phyloP scores from a whole-genome alignment of 2,113 vertebrate species.

The Amphilophus citrinellus region DNA sequence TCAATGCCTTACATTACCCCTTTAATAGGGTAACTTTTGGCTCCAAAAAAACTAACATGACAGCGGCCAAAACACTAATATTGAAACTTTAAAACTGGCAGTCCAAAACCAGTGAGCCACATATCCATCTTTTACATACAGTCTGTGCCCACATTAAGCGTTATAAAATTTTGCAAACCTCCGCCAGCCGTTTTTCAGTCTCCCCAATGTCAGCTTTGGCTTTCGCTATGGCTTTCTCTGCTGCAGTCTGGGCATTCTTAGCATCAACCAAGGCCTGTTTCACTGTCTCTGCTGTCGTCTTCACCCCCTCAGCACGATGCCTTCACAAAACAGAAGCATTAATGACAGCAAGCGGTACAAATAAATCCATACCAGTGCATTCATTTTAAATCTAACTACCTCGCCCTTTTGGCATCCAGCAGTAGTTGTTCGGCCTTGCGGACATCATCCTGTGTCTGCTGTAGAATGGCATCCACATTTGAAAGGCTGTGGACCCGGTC shows the following conservation, averaged over 20 bases:
- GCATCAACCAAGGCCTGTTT: constrained; percentile 88
- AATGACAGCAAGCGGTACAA: not conserved
- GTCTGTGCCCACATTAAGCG: not conserved
- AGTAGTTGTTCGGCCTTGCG: constrained; percentile 88
- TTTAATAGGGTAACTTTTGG: not conserved
- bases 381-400: constrained; percentile 72
- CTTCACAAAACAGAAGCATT: constrained; percentile 67
- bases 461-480: constrained; percentile 92
- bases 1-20: not conserved
- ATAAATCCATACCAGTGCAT: not conserved
- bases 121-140: not conserved
- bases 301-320: constrained; percentile 87
- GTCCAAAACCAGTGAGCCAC: not conserved
- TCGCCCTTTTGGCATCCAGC: constrained; percentile 88
- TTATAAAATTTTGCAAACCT: constrained; percentile 62
- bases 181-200: constrained; percentile 83
- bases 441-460: constrained; percentile 88
- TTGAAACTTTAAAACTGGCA: not conserved
- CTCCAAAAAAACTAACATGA: not conserved
- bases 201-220: constrained; percentile 86
- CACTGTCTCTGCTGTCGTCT: constrained; percentile 85
- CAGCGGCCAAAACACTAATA: not conserved
- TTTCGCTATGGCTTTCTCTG: constrained; percentile 86
- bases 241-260: constrained; percentile 84
- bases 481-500: constrained; percentile 90